Conservation (phyloP, 92 coral and sea anemone species). For the Actinostola sp. region DNA sequence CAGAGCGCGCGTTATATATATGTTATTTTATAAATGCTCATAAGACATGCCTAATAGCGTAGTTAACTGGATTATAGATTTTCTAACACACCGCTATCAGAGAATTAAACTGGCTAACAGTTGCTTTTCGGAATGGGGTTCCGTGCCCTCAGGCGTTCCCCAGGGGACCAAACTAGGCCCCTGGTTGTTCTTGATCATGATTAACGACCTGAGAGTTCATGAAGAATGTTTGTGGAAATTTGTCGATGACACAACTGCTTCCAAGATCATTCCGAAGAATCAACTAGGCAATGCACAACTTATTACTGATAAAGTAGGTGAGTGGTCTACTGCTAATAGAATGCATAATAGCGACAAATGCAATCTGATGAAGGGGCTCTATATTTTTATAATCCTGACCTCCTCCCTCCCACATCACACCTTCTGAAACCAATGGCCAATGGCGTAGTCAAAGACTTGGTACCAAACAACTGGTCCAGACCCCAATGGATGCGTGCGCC, state of each 20-base stretch:
- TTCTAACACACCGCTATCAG: constrained; percentile 18
- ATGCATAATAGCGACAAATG: constrained; percentile 45
- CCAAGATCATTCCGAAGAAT: constrained; percentile 18
- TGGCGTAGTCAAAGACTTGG: constrained; percentile 96
- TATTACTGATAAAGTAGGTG: constrained; percentile 19
- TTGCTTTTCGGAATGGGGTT: constrained; percentile 50
- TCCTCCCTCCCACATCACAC: constrained; percentile 37
- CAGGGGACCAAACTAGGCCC: constrained; percentile 45
- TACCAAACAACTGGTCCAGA: constrained; percentile 96
- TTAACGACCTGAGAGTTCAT: constrained; percentile 16
- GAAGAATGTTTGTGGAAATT: constrained; percentile 21
- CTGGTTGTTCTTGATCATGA: constrained; percentile 36
- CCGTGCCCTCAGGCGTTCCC: constrained; percentile 48
- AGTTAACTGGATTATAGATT: no score
- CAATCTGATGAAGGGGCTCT: no score
- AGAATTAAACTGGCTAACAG: constrained; percentile 30
- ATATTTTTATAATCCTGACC: no score
- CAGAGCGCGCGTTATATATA: no score
- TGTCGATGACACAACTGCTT: no score
- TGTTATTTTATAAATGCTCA: no score
- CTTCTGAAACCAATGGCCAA: constrained; percentile 99
- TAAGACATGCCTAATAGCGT: constrained; percentile 24
- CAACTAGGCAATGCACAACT: constrained; percentile 6
- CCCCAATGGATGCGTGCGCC: constrained; percentile 95
- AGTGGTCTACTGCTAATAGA: constrained; percentile 36